Evolutionary conservation across 2,797 vertebrate genomes (phyloP).

Genomic region (Typhlichthys subterraneus): DNA sequence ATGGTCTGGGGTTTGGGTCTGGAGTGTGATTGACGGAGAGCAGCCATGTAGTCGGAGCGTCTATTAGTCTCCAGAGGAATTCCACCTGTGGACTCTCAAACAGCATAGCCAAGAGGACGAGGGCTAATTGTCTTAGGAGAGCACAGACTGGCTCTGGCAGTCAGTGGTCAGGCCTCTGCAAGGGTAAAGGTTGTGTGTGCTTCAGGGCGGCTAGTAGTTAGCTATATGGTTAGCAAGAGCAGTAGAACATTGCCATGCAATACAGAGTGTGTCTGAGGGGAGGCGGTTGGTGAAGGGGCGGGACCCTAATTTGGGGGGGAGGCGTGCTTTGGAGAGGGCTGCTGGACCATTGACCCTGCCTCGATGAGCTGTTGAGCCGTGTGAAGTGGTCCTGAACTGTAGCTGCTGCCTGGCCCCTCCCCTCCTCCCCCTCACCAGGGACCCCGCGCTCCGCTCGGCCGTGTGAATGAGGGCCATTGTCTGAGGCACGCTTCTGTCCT

Average conservation of each 20-base stretch:
- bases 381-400: conserved; percentile 61
- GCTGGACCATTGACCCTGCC: conserved; percentile 70
- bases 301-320: conserved; percentile 62
- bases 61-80: conserved; percentile 30
- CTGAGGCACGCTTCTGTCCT: conserved; percentile 85
- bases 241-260: conserved; percentile 54
- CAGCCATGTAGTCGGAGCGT: conserved; percentile 52
- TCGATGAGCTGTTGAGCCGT: conserved; percentile 71
- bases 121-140: conserved; percentile 52
- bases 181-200: conserved; percentile 17
- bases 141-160: conserved; percentile 25
- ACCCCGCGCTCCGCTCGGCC: conserved; percentile 53
- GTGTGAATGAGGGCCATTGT: conserved; percentile 88
- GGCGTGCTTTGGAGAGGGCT: conserved; percentile 44
- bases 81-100: conserved; percentile 54
- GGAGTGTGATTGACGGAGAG: conserved; percentile 74
- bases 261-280: conserved; percentile 67
- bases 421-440: conserved; percentile 51
- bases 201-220: conserved; percentile 31
- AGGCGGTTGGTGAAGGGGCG: conserved; percentile 54
- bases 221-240: background rate
- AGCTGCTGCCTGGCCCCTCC: conserved; percentile 51
- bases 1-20: conserved; percentile 64
- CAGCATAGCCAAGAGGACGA: conserved; percentile 59
- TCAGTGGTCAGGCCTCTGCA: conserved; percentile 30